Base-by-base conservation (phyloP, 2,113 vertebrate species). In the Saccopteryx leptura region DNA sequence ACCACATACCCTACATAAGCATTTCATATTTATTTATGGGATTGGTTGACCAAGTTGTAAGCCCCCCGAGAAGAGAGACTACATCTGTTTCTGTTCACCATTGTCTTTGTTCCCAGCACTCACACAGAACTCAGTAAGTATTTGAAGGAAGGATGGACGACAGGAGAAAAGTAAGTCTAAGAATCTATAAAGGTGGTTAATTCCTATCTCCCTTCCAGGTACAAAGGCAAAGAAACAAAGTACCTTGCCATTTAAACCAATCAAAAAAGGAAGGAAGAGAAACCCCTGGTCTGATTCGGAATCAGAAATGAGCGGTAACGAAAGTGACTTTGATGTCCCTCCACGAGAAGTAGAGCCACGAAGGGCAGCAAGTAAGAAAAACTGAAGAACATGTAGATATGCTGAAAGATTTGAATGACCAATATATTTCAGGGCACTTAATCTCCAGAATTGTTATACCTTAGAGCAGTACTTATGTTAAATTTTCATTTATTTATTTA, bases 191-290 rank as follows among this genome's bases (percentile, higher is more conserved):
- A 72, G 4, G n/a, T 94, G 68, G 13, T 82, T 96, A 85, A 97
- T 95, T 60, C 74, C 61, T 23, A n/a, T 84, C 60, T 94, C 26
- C 3, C 56, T 46, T 8, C 28, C 92, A 68, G 98, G 56, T 75
- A 91, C 98, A 93, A 99, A 98, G 95, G 46, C 75, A 0, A 98
- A 98, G 94, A 99, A 98, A 96, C 99, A 99, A 98, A 98, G 98
- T 96, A 99, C 98, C 1, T 98, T 99, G 19, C 98, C 98, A 21
- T 99, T 99, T 97, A 99, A 99, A 81, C 98, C 99, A 5, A 2
- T 99, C 61, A 97, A 98, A 98, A 99, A 99, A 96, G 98, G 96
- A 75, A 97, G 98, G 90, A 99, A 99, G 97, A 98, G 93, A 95
- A 99, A 98, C 50, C 97, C 97, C 1, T 99, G 98, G 98, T 99